Evolutionary conservation across 2,888 invertebrate species (phyloP), one percentile per base, ranked within the genome.

Genomic region (Dorcus parallelipipedus): DNA sequence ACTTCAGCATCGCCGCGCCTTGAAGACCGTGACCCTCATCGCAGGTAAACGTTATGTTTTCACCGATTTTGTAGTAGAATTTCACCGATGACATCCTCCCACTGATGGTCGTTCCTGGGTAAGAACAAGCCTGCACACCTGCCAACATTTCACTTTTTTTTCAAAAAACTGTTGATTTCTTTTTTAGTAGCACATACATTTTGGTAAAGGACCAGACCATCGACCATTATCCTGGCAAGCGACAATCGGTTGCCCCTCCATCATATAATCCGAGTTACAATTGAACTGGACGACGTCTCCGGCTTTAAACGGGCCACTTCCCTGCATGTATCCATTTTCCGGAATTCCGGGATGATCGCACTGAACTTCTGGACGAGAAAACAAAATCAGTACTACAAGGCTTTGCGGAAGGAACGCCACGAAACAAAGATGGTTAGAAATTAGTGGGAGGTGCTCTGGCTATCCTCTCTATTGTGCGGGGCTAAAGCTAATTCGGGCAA

Each of bases 241-340:
- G 52, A 93, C 86, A 66, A 93, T 92, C n/a, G 93, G 91, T 67
- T 91, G 86, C 2, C 95, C 94, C 76, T 93, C 92, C 84, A 94
- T 87, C 84, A 94, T 92, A 77, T 87, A 93, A 68, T 92, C 92
- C 7, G 90, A 87, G 78, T 91, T 89, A 77, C 94, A 95, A 74
- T 90, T 91, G 81, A 93, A 91, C 76, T 93, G 91, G 26, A 93
- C 87, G 52, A 92, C 87, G 76, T 93, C 92, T 0, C 93, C 93
- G 9, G 91, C 91, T 65, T 90, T 85, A 79, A 89, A 92, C 7
- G 89, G 90, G 0, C 88, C 87, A 20, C 84, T 85, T 9, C 91
- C 91, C 70, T 90, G 87, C 59, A 91, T 86, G 78, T 89, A 90
- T 51, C 93, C 92, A 61, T 91, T 87, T 40, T 86, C 84, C 0